Evolutionary conservation across 2,888 invertebrate genomes (phyloP).

Genomic region (Erebia ligea): DNA sequence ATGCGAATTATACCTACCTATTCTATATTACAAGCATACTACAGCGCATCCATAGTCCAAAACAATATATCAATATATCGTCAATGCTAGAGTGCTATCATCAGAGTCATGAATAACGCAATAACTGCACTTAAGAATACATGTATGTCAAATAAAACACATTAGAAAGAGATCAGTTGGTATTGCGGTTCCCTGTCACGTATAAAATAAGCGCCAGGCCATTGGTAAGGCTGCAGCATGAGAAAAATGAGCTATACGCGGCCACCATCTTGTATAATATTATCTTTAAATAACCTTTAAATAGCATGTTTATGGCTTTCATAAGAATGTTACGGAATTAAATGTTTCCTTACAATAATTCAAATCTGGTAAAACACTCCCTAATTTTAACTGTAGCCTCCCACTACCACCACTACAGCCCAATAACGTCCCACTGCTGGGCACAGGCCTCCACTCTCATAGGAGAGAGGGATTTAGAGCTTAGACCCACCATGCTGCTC

Average conservation of each 20-base stretch:
- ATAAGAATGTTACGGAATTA: not conserved
- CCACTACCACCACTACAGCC: too few species aligned
- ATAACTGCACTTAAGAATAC: constrained; percentile 31
- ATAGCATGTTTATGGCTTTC: not conserved
- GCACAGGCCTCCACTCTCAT: too few species aligned
- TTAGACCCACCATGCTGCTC: too few species aligned
- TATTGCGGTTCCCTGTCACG: constrained; percentile 67
- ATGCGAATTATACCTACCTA: too few species aligned
- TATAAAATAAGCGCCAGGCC: constrained; percentile 72
- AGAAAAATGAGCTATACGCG: constrained; percentile 66
- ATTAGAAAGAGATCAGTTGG: constrained; percentile 57
- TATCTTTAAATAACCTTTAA: constrained; percentile 45
- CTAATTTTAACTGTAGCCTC: too few species aligned
- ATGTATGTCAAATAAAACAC: constrained; percentile 53
- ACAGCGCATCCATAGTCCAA: not conserved
- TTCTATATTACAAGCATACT: too few species aligned
- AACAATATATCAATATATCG: not conserved
- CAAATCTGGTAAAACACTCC: too few species aligned
- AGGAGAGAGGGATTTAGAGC: too few species aligned
- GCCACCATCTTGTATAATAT: constrained; percentile 54
- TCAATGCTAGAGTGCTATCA: not conserved
- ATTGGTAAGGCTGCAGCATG: constrained; percentile 63
- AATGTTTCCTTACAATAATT: too few species aligned
- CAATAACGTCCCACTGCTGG: too few species aligned
- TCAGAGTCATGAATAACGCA: constrained; percentile 32